Evolutionary conservation across 1,140 invertebrate species (phyloP).

Genomic region (Bombyx mandarina): DNA sequence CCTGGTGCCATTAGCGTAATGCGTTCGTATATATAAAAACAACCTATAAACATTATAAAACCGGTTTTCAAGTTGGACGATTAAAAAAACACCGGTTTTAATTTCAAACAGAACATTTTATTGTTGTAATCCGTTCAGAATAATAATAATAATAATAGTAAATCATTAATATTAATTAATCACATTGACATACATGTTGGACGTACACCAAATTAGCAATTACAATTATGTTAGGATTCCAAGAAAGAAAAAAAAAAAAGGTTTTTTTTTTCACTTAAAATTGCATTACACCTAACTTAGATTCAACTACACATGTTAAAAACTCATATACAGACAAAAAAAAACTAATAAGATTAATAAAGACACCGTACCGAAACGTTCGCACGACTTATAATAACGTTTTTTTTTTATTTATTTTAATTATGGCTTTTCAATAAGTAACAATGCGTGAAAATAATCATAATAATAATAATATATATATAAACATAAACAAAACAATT

Average conservation of each 20-base stretch:
- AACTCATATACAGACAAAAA: constrained; percentile 65
- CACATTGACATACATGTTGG: constrained; percentile 65
- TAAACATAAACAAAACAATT: constrained; percentile 70
- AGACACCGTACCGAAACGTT: constrained; percentile 14
- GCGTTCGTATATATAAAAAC: too few relatives aligned
- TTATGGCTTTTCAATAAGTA: constrained; percentile 33
- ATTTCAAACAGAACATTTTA: constrained; percentile 71
- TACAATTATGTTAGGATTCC: constrained; percentile 9
- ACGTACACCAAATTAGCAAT: constrained; percentile 63
- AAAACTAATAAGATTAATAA: constrained; percentile 37
- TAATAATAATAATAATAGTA: constrained; percentile 34
- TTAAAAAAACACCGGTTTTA: constrained; percentile 50
- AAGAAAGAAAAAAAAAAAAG: background rate
- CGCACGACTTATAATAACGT: constrained; percentile 18
- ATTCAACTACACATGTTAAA: constrained; percentile 48
- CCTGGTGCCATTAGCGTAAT: too few relatives aligned
- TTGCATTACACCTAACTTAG: constrained; percentile 44
- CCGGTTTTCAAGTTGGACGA: too few relatives aligned
- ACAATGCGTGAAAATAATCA: constrained; percentile 40
- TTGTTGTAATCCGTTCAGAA: constrained; percentile 65
- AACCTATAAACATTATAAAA: too few relatives aligned
- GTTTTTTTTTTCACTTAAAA: too few relatives aligned
- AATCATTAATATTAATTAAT: constrained; percentile 24
- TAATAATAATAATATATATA: constrained; percentile 60
- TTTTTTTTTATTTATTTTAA: constrained; percentile 29